A percentile compares a stretch with the other conserved stretches of the same genome.
Evolutionary conservation across 2,113 vertebrate species (phyloP).

Genomic region (Amphiprion ocellaris): DNA sequence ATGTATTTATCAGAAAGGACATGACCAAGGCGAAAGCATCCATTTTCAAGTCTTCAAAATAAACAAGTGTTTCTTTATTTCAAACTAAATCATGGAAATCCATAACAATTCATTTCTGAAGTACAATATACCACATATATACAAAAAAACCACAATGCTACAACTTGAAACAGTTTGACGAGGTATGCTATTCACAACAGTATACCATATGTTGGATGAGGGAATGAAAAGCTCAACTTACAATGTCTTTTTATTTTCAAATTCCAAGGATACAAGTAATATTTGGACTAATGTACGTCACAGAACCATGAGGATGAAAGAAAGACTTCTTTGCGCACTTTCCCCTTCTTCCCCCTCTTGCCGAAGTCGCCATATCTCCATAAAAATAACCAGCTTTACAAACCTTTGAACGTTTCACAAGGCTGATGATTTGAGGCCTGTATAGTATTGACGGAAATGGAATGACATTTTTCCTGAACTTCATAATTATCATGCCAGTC

Average conservation of each 20-base stretch:
- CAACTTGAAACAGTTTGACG: slow-evolving; percentile 68
- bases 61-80: slow-evolving; percentile 80
- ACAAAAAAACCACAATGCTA: slow-evolving; percentile 78
- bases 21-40: slow-evolving; percentile 12
- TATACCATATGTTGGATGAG: slow-evolving; percentile 26
- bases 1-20: neutral
- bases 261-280: slow-evolving; percentile 37
- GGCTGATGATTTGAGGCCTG: slow-evolving; percentile 73
- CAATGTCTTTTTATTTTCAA: slow-evolving; percentile 19
- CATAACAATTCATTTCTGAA: slow-evolving; percentile 69
- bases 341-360: slow-evolving; percentile 3
- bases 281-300: slow-evolving; percentile 46
- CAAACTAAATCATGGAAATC: slow-evolving; percentile 72
- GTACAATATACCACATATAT: slow-evolving; percentile 78
- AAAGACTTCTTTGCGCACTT: slow-evolving; percentile 19
- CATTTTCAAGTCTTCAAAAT: slow-evolving; percentile 42
- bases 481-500: slow-evolving; percentile 67
- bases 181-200: slow-evolving; percentile 54
- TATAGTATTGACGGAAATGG: slow-evolving; percentile 57
- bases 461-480: slow-evolving; percentile 55
- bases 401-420: slow-evolving; percentile 65
- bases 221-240: slow-evolving; percentile 34
- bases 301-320: slow-evolving; percentile 55
- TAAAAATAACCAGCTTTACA: slow-evolving; percentile 60
- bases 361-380: slow-evolving; percentile 22